Evolutionary conservation across 35 echinoderm and acorn worm genomes (phyloP).

Genomic region (Nesometra sesokonis): DNA sequence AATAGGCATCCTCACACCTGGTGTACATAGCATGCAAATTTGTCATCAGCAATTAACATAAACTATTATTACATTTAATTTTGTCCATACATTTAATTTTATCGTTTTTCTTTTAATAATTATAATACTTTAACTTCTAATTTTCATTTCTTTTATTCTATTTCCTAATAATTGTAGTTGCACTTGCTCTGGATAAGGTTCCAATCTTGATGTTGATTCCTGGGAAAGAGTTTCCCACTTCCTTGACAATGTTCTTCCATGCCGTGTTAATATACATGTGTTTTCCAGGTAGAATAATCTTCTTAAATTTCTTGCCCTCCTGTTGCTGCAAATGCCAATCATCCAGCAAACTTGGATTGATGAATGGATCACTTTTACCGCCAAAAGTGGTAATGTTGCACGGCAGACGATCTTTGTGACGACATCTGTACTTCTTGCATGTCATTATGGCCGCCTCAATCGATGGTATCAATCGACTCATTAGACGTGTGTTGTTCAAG

Average conservation of each 20-base stretch:
- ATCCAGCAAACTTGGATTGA: constrained; percentile 59
- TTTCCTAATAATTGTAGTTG: not conserved
- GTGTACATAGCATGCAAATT: no score
- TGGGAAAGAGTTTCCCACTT: constrained; percentile 40
- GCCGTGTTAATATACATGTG: constrained; percentile 73
- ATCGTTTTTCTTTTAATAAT: no score
- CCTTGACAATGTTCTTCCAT: constrained; percentile 47
- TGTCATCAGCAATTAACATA: no score
- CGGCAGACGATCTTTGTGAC: constrained; percentile 59
- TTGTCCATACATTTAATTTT: no score
- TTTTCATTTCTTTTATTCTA: not conserved
- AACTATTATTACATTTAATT: no score
- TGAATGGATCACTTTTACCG: constrained; percentile 77
- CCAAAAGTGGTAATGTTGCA: constrained; percentile 71
- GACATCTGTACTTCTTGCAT: constrained; percentile 78
- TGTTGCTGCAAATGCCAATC: constrained; percentile 56
- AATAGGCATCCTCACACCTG: no score
- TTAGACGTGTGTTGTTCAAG: constrained; percentile 56
- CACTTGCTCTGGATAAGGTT: not conserved
- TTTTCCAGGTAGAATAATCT: constrained; percentile 61
- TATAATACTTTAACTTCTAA: no score
- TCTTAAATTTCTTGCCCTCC: constrained; percentile 48
- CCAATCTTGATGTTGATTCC: not conserved
- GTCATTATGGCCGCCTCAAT: constrained; percentile 73
- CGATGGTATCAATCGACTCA: constrained; percentile 70